phyloP scores from a whole-genome alignment of 2,888 invertebrate genomes.

The Lumbricus terrestris region DNA sequence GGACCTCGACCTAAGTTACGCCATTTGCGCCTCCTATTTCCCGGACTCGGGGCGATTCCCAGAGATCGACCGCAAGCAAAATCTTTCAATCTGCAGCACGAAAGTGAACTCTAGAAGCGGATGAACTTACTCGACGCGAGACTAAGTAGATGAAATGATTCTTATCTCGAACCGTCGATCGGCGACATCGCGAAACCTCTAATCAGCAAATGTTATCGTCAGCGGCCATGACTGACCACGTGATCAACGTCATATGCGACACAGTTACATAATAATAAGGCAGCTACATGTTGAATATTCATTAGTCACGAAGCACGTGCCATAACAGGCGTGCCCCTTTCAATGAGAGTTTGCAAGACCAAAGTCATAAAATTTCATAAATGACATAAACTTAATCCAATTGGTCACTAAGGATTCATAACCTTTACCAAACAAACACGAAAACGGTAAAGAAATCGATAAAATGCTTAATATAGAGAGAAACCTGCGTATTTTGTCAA shows the following conservation, averaged over 20 bases:
- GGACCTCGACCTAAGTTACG: background rate
- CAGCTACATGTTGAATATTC: background rate
- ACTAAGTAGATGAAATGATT: background rate
- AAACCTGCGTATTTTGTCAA: background rate
- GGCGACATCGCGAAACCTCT: background rate
- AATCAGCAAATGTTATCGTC: background rate
- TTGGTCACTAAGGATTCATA: background rate
- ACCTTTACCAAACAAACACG: background rate
- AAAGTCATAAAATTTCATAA: too few relatives aligned
- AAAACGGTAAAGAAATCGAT: background rate
- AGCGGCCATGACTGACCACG: background rate
- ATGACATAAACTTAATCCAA: background rate
- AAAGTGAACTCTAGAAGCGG: background rate
- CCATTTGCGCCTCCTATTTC: background rate
- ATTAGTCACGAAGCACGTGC: background rate
- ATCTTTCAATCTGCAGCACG: background rate
- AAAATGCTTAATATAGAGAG: background rate
- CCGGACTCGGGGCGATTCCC: background rate
- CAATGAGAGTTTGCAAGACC: background rate
- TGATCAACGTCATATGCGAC: background rate
- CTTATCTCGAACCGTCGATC: background rate
- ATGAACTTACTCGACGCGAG: background rate
- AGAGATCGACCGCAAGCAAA: background rate
- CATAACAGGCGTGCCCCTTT: background rate
- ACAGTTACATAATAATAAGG: conserved; percentile 3